A percentile compares a stretch with the other conserved stretches of the same genome.
Conservation (phyloP, 2,888 invertebrate genomes). For the Oscheius sp. region DNA sequence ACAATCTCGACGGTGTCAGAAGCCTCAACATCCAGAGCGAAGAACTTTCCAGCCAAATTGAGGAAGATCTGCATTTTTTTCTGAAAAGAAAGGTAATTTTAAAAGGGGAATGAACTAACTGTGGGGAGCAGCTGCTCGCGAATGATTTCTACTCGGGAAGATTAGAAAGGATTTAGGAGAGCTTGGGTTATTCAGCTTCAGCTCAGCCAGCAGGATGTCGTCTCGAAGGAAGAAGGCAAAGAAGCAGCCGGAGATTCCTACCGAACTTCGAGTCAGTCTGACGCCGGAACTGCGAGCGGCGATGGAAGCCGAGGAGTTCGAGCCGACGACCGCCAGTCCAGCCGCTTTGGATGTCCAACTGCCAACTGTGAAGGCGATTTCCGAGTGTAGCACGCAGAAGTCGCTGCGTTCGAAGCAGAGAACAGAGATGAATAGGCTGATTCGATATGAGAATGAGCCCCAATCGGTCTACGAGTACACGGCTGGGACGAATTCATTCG, state of each 20-base stretch:
- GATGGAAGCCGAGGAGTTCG: neutral
- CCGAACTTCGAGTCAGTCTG: neutral
- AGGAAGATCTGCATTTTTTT: too few species aligned
- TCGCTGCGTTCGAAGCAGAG: neutral
- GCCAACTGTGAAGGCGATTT: neutral
- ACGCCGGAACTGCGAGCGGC: neutral
- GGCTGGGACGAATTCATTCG: neutral
- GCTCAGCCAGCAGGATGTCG: too few species aligned
- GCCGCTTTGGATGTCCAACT: neutral
- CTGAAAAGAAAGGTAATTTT: too few species aligned
- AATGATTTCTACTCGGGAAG: too few species aligned
- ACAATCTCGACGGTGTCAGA: too few species aligned
- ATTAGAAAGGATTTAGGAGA: too few species aligned
- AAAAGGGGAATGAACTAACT: too few species aligned
- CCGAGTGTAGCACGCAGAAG: conserved; percentile 4
- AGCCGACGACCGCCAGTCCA: neutral
- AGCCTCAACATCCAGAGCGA: too few species aligned
- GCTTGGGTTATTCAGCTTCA: too few species aligned
- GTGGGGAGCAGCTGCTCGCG: too few species aligned
- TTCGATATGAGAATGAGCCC: neutral
- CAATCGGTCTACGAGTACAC: conserved; percentile 15
- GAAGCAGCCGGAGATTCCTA: conserved; percentile 8
- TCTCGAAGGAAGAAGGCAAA: too few species aligned
- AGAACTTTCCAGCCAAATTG: too few species aligned
- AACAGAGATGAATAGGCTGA: neutral